phyloP scores from a whole-genome alignment of 2,888 invertebrate species.

The Dimorphilus gyrociliatus region DNA sequence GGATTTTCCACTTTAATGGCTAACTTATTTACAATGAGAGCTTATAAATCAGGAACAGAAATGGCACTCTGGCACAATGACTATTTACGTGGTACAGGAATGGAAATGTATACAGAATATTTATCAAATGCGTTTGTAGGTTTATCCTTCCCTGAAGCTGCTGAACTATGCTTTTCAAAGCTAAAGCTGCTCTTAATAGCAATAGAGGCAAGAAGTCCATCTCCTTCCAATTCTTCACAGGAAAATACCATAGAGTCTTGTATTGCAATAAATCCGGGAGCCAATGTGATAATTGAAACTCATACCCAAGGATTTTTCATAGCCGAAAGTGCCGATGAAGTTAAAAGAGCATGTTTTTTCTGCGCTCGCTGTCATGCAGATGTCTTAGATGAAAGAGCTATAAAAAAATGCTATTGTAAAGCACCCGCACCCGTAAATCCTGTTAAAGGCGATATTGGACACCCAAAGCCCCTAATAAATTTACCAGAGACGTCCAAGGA shows the following conservation, averaged over 20 bases:
- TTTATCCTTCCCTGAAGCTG: constrained; percentile 95
- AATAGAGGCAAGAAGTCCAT: constrained; percentile 66
- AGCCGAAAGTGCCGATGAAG: constrained; percentile 99
- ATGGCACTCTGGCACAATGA: constrained; percentile 99
- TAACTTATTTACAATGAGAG: constrained; percentile 95
- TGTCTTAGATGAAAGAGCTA: constrained; percentile 90
- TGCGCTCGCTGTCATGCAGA: constrained; percentile 98
- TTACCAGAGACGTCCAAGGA: too few relatives aligned
- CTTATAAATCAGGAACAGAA: constrained; percentile 42
- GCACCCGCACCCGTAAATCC: too few relatives aligned
- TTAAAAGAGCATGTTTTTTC: constrained; percentile 98
- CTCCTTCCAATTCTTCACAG: too few relatives aligned
- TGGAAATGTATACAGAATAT: constrained; percentile 99
- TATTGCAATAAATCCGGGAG: constrained; percentile 85
- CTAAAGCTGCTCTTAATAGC: constrained; percentile 87
- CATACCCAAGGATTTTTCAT: constrained; percentile 99
- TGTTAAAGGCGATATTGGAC: too few relatives aligned
- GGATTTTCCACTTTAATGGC: constrained; percentile 99
- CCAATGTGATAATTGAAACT: constrained; percentile 73
- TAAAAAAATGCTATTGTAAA: constrained; percentile 99
- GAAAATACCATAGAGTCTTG: constrained; percentile 68
- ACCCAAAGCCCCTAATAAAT: too few relatives aligned
- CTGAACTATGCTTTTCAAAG: constrained; percentile 99
- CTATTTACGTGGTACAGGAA: constrained; percentile 97
- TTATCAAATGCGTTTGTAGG: constrained; percentile 95